These are phyloP conservation scores for Apoderus coryli DNA, from an alignment of 2,888 invertebrate genomes.

Conservation along the genomic window DNA sequence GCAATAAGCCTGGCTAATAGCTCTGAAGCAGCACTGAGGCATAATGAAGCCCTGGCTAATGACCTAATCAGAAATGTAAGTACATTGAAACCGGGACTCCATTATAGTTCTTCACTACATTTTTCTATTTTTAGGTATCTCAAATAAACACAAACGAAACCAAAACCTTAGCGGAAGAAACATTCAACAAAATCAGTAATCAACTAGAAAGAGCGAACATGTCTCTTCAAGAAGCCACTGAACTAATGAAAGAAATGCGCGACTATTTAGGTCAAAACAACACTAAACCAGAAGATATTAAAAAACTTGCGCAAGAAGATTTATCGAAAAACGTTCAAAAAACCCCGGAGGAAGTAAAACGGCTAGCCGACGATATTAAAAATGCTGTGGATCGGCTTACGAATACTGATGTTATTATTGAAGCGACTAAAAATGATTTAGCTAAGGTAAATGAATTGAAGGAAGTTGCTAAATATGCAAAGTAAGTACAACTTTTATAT, in stretches of 20 bases:
- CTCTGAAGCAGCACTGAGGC: constrained; percentile 62
- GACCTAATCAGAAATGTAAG: constrained; percentile 54
- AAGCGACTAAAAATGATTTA: constrained; percentile 74
- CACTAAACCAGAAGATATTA: constrained; percentile 49
- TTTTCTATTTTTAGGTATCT: constrained; percentile 38
- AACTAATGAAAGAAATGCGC: constrained; percentile 26
- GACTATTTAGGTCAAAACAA: constrained; percentile 29
- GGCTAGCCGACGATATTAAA: constrained; percentile 69
- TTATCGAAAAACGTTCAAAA: constrained; percentile 51
- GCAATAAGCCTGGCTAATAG: constrained; percentile 79
- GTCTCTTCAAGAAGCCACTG: constrained; percentile 25
- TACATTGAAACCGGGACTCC: constrained; percentile 2
- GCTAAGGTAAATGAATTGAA: constrained; percentile 60
- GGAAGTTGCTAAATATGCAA: constrained; percentile 58
- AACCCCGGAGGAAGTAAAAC: constrained; percentile 74
- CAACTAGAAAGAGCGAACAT: constrained; percentile 26
- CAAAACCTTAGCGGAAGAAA: constrained; percentile 52
- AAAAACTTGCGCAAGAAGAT: constrained; percentile 38
- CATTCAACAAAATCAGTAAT: constrained; percentile 45
- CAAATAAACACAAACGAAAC: constrained; percentile 68
- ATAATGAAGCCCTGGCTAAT: constrained; percentile 71
- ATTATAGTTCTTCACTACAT: not conserved
- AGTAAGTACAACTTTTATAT: constrained; percentile 32
- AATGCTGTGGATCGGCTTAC: constrained; percentile 76
- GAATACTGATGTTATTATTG: constrained; percentile 83